These are phyloP conservation scores for Phyllotreta striolata DNA, from an alignment of 2,888 invertebrate species.

Conservation along the genomic window DNA sequence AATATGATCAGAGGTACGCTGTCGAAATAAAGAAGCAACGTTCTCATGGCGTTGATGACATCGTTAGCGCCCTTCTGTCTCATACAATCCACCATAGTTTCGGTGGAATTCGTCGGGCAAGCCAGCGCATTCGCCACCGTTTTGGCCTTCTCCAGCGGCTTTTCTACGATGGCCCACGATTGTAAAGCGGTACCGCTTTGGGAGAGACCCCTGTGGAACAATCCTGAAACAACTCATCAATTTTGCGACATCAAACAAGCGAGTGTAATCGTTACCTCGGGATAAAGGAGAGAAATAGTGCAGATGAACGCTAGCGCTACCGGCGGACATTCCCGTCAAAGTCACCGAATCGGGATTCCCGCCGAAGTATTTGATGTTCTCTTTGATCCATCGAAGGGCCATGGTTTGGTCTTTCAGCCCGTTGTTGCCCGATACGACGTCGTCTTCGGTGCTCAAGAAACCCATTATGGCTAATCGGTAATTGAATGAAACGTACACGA, in stretches of 20 bases:
- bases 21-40: constrained; percentile 68
- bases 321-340: constrained; percentile 57
- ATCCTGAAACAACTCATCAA: constrained; percentile 58
- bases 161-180: constrained; percentile 65
- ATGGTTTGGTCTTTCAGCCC: constrained; percentile 58
- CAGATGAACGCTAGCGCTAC: constrained; percentile 57
- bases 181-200: constrained; percentile 74
- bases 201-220: constrained; percentile 70
- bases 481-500: constrained; percentile 54
- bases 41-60: constrained; percentile 65
- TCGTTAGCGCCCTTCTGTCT: constrained; percentile 66
- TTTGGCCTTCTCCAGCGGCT: constrained; percentile 67
- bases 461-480: constrained; percentile 55
- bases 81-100: constrained; percentile 71
- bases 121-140: constrained; percentile 68
- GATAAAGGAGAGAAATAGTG: constrained; percentile 57
- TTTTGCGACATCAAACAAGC: neutral
- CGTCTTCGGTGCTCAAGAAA: constrained; percentile 57
- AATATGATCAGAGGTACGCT: constrained; percentile 51
- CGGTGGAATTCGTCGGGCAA: constrained; percentile 66
- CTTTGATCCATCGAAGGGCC: constrained; percentile 56
- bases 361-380: constrained; percentile 56
- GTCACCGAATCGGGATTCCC: constrained; percentile 58
- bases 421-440: constrained; percentile 56
- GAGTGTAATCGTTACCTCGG: constrained; percentile 40